Base-by-base conservation (phyloP, 1,140 invertebrate genomes). In the Trichomalopsis sarcophagae region DNA sequence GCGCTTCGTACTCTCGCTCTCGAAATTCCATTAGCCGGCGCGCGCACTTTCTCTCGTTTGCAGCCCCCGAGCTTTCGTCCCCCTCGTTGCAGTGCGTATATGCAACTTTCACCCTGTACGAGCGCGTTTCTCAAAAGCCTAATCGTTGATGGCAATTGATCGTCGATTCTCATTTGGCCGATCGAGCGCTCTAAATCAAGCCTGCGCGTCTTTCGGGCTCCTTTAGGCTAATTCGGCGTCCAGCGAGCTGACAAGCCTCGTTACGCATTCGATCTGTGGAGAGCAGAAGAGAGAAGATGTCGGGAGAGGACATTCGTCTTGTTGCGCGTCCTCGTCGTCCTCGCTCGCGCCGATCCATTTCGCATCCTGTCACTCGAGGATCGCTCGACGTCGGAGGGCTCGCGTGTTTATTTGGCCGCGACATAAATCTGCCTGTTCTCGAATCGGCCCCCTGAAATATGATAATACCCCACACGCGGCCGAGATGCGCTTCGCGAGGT, bases 1-100 rank as follows among this genome's bases (percentile, higher is more conserved):
- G 88, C 90, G 91, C 91, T 91, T 91, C 90, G 87, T 91, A 87
- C 86, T 88, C 89, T 91, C 91, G 88, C 91, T 91, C 91, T 92
- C 91, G 89, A 91, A 90, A 92, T 91, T 91, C 91, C 90, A 91
- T 92, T 92, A 84, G 76, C 76, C 10, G 33, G 33, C 40, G 36
- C 36, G 5, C 36, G 40, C 76, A 86, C 79, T 82, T 82, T 86
- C 85, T 80, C 74, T 76, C 84, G 71, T 85, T 81, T 81, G 55
- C 33, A 71, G 40, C 21, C 36, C 74, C 50, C 17, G 66, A 77
- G 79, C 66, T 82, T 77, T 77, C 79, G 21, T 71, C 66, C 74
- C 62, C 33, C 33, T 74, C 30, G 27, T 1, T 27, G 1, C 27
- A 27, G 27, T n/a, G 10, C 17, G 44, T 55, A 78, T 71, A n/a